A percentile compares a stretch with the other conserved stretches of the same genome.
Evolutionary conservation across 2,797 vertebrate genomes (phyloP).

Genomic region (Trematomus bernacchii): DNA sequence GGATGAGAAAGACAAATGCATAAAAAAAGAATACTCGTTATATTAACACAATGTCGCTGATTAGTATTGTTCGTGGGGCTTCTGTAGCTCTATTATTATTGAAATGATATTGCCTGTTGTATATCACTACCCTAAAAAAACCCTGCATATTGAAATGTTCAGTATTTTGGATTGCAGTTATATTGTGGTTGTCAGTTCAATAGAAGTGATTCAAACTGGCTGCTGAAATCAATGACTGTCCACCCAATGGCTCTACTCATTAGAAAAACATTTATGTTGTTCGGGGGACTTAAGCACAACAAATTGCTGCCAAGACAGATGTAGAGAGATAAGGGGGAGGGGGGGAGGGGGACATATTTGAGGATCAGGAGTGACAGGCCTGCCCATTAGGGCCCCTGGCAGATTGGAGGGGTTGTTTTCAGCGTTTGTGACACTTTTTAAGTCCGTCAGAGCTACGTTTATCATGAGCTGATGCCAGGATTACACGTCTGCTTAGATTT

Average conservation of each 20-base stretch:
- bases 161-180: not conserved
- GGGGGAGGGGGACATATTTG: constrained; percentile 39
- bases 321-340: constrained; percentile 23
- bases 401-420: constrained; percentile 22
- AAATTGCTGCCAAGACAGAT: constrained; percentile 52
- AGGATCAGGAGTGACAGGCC: constrained; percentile 51
- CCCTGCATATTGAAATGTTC: not conserved
- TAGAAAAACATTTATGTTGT: constrained; percentile 22
- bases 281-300: constrained; percentile 38
- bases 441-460: constrained; percentile 5
- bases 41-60: too few relatives aligned
- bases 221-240: constrained; percentile 16
- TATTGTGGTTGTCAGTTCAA: constrained; percentile 2
- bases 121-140: too few relatives aligned
- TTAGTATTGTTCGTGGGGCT: not conserved
- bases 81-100: not conserved
- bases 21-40: not conserved
- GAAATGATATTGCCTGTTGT: not conserved
- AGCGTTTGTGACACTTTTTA: constrained; percentile 17
- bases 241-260: constrained; percentile 26
- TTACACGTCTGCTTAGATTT: not conserved
- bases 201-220: not conserved
- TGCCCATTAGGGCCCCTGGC: constrained; percentile 46
- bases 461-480: not conserved
- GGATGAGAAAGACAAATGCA: not conserved